phyloP scores from a whole-genome alignment of 1,140 invertebrate species.

The Drosophila bocqueti region DNA sequence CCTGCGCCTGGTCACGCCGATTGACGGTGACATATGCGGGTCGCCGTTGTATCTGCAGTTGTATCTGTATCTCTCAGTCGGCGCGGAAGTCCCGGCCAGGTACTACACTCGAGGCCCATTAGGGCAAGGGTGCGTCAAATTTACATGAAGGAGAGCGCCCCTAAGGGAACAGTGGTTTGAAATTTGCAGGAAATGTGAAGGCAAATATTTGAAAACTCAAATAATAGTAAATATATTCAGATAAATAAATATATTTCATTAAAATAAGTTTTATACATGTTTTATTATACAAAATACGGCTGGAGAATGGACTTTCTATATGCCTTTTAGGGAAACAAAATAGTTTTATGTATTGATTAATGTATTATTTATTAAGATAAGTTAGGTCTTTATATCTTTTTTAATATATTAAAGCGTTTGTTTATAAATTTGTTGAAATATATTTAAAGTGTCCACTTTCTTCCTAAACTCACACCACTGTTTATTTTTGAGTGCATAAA shows the following conservation, averaged over 20 bases:
- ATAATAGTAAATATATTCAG: too few species aligned
- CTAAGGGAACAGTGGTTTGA: constrained; percentile 16
- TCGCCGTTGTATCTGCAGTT: constrained; percentile 55
- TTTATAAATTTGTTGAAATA: not conserved
- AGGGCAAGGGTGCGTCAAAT: constrained; percentile 72
- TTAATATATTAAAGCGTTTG: too few species aligned
- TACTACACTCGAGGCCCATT: constrained; percentile 41
- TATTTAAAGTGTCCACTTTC: not conserved
- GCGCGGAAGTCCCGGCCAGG: constrained; percentile 45
- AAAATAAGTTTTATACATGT: not conserved
- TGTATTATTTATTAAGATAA: too few species aligned
- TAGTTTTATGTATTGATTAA: not conserved
- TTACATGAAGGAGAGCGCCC: constrained; percentile 59
- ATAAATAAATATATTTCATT: not conserved
- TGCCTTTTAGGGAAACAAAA: too few species aligned
- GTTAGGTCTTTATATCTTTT: too few species aligned
- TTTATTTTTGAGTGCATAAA: constrained; percentile 44
- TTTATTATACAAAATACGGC: not conserved
- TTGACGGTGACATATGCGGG: constrained; percentile 79
- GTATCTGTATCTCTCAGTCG: constrained; percentile 39
- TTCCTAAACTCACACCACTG: constrained; percentile 16
- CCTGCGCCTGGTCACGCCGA: constrained; percentile 53
- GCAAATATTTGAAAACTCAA: not conserved
- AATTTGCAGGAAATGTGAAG: not conserved
- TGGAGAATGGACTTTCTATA: too few species aligned